Base-by-base conservation (phyloP, 2,113 vertebrate species). In the Shinisaurus crocodilurus region DNA sequence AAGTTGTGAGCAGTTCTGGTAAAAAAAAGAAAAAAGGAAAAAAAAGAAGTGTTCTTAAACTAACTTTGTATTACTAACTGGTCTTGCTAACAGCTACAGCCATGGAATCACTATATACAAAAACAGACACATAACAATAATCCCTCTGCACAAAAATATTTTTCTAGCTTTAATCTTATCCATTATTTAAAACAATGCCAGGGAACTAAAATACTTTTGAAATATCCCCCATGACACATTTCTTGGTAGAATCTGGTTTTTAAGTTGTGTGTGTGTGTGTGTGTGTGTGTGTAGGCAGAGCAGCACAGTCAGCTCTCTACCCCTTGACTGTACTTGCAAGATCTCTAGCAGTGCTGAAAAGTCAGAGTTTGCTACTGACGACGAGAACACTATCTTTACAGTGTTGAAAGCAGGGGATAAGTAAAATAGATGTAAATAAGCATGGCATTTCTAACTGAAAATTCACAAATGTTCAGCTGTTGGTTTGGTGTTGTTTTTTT, bases 71-170 rank as follows among this genome's bases (percentile, higher is more conserved):
- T 27, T 29, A 77, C n/a, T 74, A 18, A 34, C 10, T 0, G 0
- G 3, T 3, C 0, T 8, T 57, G 83, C 79, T 74, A 50, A 0
- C 74, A 5, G 80, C 69, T 23, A 1, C 0, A 0, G 0, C 25
- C 27, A 0, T 10, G 2, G 63, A 65, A 80, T 79, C 32, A 34
- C 16, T 79, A n/a, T 45, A 40, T 77, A 37, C 60, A 0, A 1
- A 0, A 25, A 40, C 48, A 0, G 0, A 0, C 25, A 65, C 40
- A 25, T 65, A 80, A 67, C 40, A 50, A 23, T 50, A 67, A 69
- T 54, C 43, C 32, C 43, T 15, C 6, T 29, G n/a, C 20, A 75
- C 18, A 67, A 50, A 48, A 76, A 50, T 16, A 13, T 48, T 27
- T 88, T 88, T 5, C 0, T 20, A 34, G 80, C 84, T 93, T 85